Conservation (phyloP, 2,888 invertebrate species). For the Plebejus argus region DNA sequence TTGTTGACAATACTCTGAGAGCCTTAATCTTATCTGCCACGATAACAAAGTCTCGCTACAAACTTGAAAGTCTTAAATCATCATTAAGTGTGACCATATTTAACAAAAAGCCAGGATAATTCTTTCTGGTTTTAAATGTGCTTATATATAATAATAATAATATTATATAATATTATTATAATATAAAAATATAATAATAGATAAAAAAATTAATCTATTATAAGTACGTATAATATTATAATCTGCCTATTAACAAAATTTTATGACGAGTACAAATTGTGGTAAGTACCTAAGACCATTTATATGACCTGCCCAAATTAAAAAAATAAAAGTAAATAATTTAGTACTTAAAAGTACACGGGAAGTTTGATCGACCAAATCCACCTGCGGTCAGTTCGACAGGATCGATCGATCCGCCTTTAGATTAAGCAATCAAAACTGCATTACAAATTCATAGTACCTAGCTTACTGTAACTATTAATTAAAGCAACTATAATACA, state of each 20-base stretch:
- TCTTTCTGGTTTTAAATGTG: background rate
- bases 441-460: background rate
- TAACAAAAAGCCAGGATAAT: background rate
- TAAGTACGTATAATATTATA: too few relatives aligned
- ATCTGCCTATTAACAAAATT: too few relatives aligned
- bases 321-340: background rate
- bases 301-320: too few relatives aligned
- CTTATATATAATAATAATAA: too few relatives aligned
- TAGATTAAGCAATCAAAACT: background rate
- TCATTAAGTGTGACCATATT: constrained; percentile 11
- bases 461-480: too few relatives aligned
- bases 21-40: constrained; percentile 7
- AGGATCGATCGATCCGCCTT: background rate
- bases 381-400: too few relatives aligned
- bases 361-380: background rate
- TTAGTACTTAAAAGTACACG: background rate
- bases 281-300: too few relatives aligned
- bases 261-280: too few relatives aligned
- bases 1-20: constrained; percentile 27
- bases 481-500: background rate
- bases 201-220: too few relatives aligned
- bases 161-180: too few relatives aligned
- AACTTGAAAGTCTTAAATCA: constrained; percentile 28
- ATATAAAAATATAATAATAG: too few relatives aligned
- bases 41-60: constrained; percentile 24